These are phyloP conservation scores for Megalops cyprinoides DNA, from an alignment of 2,797 vertebrate genomes.

Conservation along the genomic window DNA sequence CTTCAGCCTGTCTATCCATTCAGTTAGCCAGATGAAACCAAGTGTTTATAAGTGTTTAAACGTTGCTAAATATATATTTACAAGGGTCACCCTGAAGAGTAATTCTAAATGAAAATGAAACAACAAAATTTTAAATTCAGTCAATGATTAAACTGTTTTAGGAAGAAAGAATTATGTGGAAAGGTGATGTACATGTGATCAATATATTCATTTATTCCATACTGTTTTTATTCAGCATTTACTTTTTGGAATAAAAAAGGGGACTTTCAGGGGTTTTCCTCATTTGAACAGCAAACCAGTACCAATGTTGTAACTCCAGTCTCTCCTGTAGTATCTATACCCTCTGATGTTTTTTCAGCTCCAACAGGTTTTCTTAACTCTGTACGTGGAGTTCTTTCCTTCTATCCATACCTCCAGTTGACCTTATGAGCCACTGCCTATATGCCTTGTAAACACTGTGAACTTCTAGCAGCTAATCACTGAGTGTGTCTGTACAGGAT, in stretches of 20 bases:
- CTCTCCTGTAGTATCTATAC: not conserved
- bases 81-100: too few species aligned
- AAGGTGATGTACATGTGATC: not conserved
- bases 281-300: not conserved
- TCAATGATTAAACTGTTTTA: not conserved
- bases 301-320: not conserved
- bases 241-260: too few species aligned
- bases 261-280: not conserved
- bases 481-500: not conserved
- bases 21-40: too few species aligned
- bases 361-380: not conserved
- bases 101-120: too few species aligned
- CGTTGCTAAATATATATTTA: too few species aligned
- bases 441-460: not conserved
- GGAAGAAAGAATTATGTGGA: not conserved
- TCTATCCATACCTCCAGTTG: not conserved
- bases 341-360: not conserved
- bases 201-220: too few species aligned
- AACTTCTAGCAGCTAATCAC: not conserved
- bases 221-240: too few species aligned
- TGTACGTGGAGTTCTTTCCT: not conserved
- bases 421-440: not conserved
- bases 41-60: too few species aligned
- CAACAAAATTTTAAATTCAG: too few species aligned
- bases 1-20: too few species aligned